phyloP scores from a whole-genome alignment of 1,140 invertebrate species.

The Hestina assimilis region DNA sequence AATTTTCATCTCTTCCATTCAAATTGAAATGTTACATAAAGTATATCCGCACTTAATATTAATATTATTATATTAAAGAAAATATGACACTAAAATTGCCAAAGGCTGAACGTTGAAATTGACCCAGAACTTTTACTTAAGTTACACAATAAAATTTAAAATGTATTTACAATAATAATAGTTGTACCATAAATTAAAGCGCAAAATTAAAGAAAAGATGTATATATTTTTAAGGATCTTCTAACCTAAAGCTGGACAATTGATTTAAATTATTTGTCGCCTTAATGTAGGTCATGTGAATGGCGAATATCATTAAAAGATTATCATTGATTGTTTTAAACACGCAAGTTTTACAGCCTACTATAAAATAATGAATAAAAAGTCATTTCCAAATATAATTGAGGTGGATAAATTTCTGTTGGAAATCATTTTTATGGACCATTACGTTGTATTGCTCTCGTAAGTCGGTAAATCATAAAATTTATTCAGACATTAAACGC shows the following conservation, averaged over 20 bases:
- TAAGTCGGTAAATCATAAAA: constrained; percentile 47
- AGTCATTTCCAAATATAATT: constrained; percentile 37
- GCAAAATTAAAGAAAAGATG: background rate
- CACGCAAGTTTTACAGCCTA: constrained; percentile 28
- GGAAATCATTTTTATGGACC: constrained; percentile 48
- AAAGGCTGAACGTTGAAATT: no score
- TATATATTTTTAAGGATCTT: no score
- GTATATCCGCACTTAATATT: background rate
- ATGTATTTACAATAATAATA: background rate
- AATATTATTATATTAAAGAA: no score
- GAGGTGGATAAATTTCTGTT: constrained; percentile 30
- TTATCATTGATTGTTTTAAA: constrained; percentile 29
- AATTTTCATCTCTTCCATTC: constrained; percentile 12
- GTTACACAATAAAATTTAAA: background rate
- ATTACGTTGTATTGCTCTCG: constrained; percentile 40
- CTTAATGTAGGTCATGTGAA: constrained; percentile 23
- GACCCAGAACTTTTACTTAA: no score
- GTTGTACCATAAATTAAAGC: background rate
- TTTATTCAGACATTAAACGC: constrained; percentile 46
- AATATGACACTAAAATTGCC: no score
- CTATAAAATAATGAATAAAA: constrained; percentile 39
- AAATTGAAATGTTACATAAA: constrained; percentile 5
- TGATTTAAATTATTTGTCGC: constrained; percentile 15
- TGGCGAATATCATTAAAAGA: constrained; percentile 14
- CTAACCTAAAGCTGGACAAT: background rate